Conservation (phyloP, 2,797 vertebrate species). For the Philypnodon macrostomus region DNA sequence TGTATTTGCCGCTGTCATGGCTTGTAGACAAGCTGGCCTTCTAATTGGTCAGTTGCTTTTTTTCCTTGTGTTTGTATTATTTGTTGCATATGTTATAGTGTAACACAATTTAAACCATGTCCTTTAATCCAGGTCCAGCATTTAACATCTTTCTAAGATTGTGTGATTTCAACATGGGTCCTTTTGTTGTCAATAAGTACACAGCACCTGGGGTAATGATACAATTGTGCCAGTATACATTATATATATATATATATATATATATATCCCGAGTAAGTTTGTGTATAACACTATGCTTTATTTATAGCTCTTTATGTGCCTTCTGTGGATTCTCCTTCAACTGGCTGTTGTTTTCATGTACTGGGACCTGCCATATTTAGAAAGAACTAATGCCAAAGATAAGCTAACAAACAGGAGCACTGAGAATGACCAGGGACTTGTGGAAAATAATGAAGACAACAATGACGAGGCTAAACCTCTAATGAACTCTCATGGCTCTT, state of each 20-base stretch:
- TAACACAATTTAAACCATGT: neutral
- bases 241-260: too few relatives aligned
- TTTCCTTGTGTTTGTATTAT: neutral
- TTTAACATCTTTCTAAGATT: conserved; percentile 85
- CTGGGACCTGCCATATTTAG: conserved; percentile 73
- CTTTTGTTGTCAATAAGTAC: conserved; percentile 81
- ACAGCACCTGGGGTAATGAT: conserved; percentile 82
- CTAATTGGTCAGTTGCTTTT: conserved; percentile 76
- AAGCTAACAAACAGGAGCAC: neutral
- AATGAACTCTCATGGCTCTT: conserved; percentile 61
- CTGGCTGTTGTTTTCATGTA: conserved; percentile 78
- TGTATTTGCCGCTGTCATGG: conserved; percentile 84
- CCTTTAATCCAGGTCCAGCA: conserved; percentile 74
- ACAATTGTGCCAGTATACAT: neutral
- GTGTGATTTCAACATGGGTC: conserved; percentile 79
- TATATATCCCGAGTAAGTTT: too few relatives aligned
- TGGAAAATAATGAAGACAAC: conserved; percentile 35
- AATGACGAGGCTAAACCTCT: conserved; percentile 62
- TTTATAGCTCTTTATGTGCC: conserved; percentile 82
- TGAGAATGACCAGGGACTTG: conserved; percentile 1
- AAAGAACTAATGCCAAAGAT: conserved; percentile 18
- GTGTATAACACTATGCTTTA: neutral
- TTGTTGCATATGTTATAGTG: neutral
- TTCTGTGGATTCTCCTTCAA: conserved; percentile 81
- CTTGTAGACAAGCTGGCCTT: conserved; percentile 82